Evolutionary conservation across 2,797 vertebrate genomes (phyloP).

Genomic region (Neopelma chrysocephalum): DNA sequence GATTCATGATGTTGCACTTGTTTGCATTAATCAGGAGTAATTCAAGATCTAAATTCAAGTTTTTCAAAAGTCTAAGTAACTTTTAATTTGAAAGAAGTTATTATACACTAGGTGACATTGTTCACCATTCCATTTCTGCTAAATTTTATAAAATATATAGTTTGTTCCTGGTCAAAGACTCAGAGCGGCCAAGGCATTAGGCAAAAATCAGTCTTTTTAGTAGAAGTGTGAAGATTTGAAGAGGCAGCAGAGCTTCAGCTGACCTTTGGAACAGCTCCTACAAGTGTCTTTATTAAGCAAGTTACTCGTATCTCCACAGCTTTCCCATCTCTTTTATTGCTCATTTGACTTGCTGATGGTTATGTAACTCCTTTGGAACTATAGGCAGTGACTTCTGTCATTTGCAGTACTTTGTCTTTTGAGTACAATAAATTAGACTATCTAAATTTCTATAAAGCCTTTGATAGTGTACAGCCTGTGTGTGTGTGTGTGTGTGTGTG

Average conservation of each 20-base stretch:
- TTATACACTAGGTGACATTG: neutral
- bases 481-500: accelerated
- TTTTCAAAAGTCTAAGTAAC: neutral
- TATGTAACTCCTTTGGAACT: neutral
- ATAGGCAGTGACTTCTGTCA: neutral
- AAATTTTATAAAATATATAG: neutral
- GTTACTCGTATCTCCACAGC: neutral
- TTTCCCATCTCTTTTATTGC: neutral
- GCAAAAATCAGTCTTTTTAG: neutral
- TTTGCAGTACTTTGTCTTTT: neutral
- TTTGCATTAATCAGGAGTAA: neutral
- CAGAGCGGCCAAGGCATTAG: neutral
- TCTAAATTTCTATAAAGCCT: neutral
- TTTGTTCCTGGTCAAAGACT: neutral
- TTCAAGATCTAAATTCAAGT: neutral
- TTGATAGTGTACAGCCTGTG: neutral
- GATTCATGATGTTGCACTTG: neutral
- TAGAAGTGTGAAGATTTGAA: neutral
- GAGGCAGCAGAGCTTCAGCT: neutral
- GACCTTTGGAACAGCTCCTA: neutral
- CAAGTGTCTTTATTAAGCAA: neutral
- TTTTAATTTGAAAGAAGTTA: neutral
- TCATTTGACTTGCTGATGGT: neutral
- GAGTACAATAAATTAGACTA: neutral
- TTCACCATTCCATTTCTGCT: neutral